phyloP scores from a whole-genome alignment of 2,888 invertebrate species.

The Ochropacha duplaris region DNA sequence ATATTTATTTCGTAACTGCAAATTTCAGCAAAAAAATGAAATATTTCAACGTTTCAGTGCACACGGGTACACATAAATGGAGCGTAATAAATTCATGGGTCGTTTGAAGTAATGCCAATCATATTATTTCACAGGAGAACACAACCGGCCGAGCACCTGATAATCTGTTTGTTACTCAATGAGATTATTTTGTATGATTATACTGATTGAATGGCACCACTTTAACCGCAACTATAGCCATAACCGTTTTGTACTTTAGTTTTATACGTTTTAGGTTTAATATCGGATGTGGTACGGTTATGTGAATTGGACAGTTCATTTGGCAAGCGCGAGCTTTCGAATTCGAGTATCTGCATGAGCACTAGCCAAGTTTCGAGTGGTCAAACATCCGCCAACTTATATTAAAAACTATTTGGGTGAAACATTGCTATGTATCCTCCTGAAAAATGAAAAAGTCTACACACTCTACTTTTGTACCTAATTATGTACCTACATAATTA shows the following conservation, averaged over 20 bases:
- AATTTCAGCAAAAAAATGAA: conserved; percentile 26
- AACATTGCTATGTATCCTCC: conserved; percentile 7
- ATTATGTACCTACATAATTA: too few species aligned
- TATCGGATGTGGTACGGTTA: conserved; percentile 5
- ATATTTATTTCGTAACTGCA: conserved; percentile 1
- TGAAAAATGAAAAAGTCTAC: neutral
- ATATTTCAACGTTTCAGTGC: conserved; percentile 57
- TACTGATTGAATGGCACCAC: conserved; percentile 24
- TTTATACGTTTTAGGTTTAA: conserved; percentile 16
- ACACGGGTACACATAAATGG: conserved; percentile 57
- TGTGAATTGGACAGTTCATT: conserved; percentile 37
- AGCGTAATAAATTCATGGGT: conserved; percentile 62
- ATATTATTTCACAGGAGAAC: conserved; percentile 40
- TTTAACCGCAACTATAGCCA: conserved; percentile 13
- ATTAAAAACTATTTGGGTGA: conserved; percentile 13
- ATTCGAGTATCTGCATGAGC: conserved; percentile 39
- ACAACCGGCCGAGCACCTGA: conserved; percentile 29
- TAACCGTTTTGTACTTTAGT: conserved; percentile 32
- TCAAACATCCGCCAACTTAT: conserved; percentile 33
- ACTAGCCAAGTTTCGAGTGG: conserved; percentile 42
- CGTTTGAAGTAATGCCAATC: conserved; percentile 43
- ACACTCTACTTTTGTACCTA: too few species aligned
- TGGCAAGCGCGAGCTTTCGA: conserved; percentile 42
- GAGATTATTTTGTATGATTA: conserved; percentile 28
- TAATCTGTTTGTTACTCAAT: conserved; percentile 35